Evolutionary conservation across 1,140 invertebrate genomes (phyloP).

Genomic region (Acyrthosiphon pisum): DNA sequence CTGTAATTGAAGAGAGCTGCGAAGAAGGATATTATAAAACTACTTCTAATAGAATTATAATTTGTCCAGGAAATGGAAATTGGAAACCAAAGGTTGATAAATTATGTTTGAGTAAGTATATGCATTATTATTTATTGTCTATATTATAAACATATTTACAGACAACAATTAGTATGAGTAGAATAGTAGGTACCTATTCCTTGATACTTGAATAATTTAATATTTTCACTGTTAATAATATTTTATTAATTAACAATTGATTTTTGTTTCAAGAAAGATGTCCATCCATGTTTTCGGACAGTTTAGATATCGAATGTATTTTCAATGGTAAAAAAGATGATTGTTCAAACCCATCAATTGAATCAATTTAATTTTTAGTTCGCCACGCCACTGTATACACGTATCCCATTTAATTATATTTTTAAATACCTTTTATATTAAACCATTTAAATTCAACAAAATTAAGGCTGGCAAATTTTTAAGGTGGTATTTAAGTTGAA

Average conservation of each 20-base stretch:
- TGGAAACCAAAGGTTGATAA: background rate
- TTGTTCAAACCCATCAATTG: background rate
- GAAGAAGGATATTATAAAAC: no score
- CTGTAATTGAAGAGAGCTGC: background rate
- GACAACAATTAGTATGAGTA: background rate
- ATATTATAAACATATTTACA: background rate
- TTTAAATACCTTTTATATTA: background rate
- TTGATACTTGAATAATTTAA: background rate
- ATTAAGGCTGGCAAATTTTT: no score
- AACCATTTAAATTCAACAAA: background rate
- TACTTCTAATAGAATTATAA: background rate
- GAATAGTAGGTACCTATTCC: background rate
- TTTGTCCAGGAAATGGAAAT: background rate
- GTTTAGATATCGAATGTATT: background rate
- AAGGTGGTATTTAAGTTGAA: no score
- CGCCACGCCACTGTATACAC: no score
- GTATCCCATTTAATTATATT: conserved; percentile 24
- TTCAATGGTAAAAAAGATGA: background rate
- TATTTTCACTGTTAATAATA: background rate
- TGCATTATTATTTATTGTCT: background rate
- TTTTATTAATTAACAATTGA: background rate
- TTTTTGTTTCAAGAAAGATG: background rate
- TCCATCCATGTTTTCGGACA: background rate
- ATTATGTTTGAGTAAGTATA: conserved; percentile 25
- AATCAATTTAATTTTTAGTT: no score